A percentile compares a stretch with the other conserved stretches of the same genome.
Conservation (phyloP, 2,113 vertebrate species). For the Megaptera novaeangliae region DNA sequence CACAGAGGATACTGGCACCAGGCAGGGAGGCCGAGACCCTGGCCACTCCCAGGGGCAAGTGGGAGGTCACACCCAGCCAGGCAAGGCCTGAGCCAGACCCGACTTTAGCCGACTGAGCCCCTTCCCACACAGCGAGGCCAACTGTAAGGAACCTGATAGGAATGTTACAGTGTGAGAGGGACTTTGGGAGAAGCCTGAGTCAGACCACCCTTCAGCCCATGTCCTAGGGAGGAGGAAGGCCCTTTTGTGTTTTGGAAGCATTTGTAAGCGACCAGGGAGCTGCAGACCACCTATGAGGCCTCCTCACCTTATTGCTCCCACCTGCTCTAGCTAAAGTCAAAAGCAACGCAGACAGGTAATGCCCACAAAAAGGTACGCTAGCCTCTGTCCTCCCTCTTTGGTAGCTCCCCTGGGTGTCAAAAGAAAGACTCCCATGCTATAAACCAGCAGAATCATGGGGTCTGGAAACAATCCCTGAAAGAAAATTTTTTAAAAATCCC, state of each 20-base stretch:
- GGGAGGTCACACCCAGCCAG: background rate
- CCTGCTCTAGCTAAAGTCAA: background rate
- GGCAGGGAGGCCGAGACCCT: background rate
- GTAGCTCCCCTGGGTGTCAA: background rate
- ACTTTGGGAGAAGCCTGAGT: too few species aligned
- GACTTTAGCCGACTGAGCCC: background rate
- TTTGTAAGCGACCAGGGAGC: fast-evolving
- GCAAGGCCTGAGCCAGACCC: background rate
- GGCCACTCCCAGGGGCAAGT: background rate
- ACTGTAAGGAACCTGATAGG: background rate
- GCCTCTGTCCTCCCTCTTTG: background rate
- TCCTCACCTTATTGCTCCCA: background rate
- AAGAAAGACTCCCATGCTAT: background rate
- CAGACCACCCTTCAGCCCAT: background rate
- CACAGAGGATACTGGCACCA: background rate
- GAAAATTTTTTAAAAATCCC: background rate
- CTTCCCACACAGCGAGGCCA: background rate
- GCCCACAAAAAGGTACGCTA: background rate
- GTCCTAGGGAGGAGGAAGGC: background rate
- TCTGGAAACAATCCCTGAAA: background rate
- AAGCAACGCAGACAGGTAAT: background rate
- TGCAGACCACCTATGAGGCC: background rate
- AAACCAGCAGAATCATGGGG: background rate
- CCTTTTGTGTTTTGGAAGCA: background rate
- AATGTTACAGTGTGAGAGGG: background rate